These are phyloP conservation scores for Dyspetes luteomarginatus DNA, from an alignment of 2,888 invertebrate genomes.

Conservation along the genomic window DNA sequence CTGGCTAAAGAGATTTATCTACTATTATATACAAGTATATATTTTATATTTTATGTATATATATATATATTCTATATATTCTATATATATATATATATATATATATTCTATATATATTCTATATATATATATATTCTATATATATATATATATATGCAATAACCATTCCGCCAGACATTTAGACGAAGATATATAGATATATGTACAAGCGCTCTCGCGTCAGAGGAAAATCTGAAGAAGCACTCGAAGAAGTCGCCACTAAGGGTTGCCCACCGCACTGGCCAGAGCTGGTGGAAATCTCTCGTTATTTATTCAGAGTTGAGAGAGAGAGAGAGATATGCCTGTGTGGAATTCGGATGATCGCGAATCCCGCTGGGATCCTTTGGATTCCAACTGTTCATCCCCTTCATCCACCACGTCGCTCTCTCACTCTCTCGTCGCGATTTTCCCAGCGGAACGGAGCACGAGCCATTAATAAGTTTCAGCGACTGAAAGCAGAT, in stretches of 20 bases:
- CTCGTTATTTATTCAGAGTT: constrained; percentile 64
- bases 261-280: constrained; percentile 25
- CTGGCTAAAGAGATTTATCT: constrained; percentile 20
- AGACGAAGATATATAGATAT: constrained; percentile 34
- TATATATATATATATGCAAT: not conserved
- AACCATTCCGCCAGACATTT: constrained; percentile 27
- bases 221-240: constrained; percentile 51
- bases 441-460: constrained; percentile 14
- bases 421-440: not conserved
- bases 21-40: not conserved
- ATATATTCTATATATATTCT: not conserved
- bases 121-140: not conserved
- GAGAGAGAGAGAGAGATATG: constrained; percentile 26
- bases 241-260: constrained; percentile 53
- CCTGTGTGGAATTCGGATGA: constrained; percentile 54
- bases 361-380: constrained; percentile 43
- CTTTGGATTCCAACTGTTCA: constrained; percentile 42
- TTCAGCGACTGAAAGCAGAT: constrained; percentile 55
- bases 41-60: too few relatives aligned
- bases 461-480: constrained; percentile 62
- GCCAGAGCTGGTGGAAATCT: constrained; percentile 34
- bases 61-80: not conserved
- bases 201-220: constrained; percentile 44
- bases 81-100: not conserved
- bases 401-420: constrained; percentile 8